Percentiles rank a stretch among this genome's conserved stretches.
Evolutionary conservation across 2,888 invertebrate genomes (phyloP).

Genomic region (Melanchra persicariae): DNA sequence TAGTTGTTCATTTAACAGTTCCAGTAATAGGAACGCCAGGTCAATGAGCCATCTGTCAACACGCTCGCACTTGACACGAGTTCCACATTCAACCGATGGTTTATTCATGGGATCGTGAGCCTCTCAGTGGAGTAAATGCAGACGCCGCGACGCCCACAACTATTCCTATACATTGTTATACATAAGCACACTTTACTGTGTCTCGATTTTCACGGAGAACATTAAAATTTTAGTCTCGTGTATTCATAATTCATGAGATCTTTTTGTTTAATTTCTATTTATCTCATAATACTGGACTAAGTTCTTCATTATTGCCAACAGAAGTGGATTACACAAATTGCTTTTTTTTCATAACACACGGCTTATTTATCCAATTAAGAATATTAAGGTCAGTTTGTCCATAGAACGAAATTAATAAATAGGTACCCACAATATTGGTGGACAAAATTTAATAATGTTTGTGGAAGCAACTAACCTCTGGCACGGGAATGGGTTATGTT

Average conservation of each 20-base stretch:
- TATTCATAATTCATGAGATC: not conserved
- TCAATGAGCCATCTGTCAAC: constrained; percentile 77
- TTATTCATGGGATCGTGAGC: constrained; percentile 80
- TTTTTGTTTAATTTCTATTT: constrained; percentile 4
- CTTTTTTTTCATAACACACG: constrained; percentile 8
- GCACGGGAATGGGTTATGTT: constrained; percentile 60
- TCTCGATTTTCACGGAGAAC: constrained; percentile 11
- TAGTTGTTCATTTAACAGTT: constrained; percentile 62
- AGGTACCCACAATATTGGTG: constrained; percentile 63
- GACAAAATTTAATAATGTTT: constrained; percentile 70
- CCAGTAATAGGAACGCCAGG: constrained; percentile 60
- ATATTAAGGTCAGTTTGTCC: constrained; percentile 35
- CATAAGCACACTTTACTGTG: not conserved
- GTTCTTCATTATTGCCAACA: constrained; percentile 10
- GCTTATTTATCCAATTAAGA: constrained; percentile 45
- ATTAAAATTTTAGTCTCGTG: not conserved
- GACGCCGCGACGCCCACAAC: constrained; percentile 65
- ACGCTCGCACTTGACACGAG: constrained; percentile 80
- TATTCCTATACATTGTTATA: constrained; percentile 20
- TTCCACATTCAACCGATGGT: constrained; percentile 83
- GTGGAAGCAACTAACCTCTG: constrained; percentile 60
- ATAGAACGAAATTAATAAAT: constrained; percentile 39
- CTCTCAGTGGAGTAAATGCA: constrained; percentile 72
- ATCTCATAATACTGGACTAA: not conserved
- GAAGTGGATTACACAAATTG: constrained; percentile 1